Base-by-base conservation (phyloP, 2,888 invertebrate genomes). In the Orchesellides sinensis region DNA sequence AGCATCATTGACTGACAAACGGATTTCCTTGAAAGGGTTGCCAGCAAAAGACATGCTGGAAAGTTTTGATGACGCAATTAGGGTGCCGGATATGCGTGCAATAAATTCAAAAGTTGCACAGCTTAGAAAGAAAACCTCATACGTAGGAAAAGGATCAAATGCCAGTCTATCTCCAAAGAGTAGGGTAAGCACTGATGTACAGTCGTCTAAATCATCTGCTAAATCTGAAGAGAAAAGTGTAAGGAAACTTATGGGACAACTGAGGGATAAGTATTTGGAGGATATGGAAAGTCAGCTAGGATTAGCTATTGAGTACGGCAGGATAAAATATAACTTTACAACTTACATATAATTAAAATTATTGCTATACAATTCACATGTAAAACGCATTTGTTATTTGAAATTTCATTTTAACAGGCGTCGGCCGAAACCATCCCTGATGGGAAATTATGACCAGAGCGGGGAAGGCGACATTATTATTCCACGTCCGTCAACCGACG, bases 271-370 rank as follows among this genome's bases (percentile, higher is more conserved):
- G 47, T 75, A 75, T 29, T 21, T 75, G 66, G 45, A 45, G 19
- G 75, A 75, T 27, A 75, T 75, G 75, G 75, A 75, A 66, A 75
- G 66, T 54, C 66, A 75, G 21, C 19, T 75, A 25, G 75, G 75
- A 27, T 27, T 75, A n/a, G 75, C 75, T 17, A 45, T 75, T 17
- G 54, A 75, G 75, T 75, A 63, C 5, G 54, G 19, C 19, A 49
- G 19, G n/a, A n/a, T n/a, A n/a, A n/a, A n/a, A 40, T 40, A 5
- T 5, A 10, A 40, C n/a, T 40, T 40, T n/a, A 40, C 10, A 40
- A 40, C 10, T 40, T 40, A 10, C 2, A 8, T 2, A 1, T 14
- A 40, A 14, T 40, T 8, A 40, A 40, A 8, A 40, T 40, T 32
- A 40, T 40, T 40, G 40, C n/a, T 40, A 1, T 40, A 8, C 2